A percentile compares a stretch with the other conserved stretches of the same genome.
These are phyloP conservation scores for Rhagoletis pomonella DNA, from an alignment of 1,140 invertebrate species.

Conservation along the genomic window DNA sequence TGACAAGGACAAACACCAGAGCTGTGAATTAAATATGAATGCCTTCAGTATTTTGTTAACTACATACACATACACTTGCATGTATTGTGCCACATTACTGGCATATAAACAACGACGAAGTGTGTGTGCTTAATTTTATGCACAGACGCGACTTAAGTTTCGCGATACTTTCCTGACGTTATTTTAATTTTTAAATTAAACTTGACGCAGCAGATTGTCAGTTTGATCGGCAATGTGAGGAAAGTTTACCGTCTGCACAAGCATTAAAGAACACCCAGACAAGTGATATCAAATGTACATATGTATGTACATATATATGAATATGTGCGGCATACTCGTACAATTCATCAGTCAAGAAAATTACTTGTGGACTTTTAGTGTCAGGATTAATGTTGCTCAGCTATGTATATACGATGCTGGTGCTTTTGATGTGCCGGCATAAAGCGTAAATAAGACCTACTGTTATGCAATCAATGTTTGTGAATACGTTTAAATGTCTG, in stretches of 20 bases:
- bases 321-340: background rate
- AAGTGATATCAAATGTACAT: background rate
- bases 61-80: too few species aligned
- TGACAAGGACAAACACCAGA: background rate
- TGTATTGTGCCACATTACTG: background rate
- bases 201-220: background rate
- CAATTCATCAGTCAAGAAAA: background rate
- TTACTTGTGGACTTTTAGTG: background rate
- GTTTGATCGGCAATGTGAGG: background rate
- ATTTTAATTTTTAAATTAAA: background rate
- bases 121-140: background rate
- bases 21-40: background rate
- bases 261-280: background rate
- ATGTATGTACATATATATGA: background rate
- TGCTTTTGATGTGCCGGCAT: background rate
- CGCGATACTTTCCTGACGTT: background rate
- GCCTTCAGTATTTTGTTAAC: background rate
- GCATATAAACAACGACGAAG: too few species aligned
- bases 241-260: background rate
- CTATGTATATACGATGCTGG: too few species aligned
- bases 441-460: too few species aligned
- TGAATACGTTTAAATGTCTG: too few species aligned
- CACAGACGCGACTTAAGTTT: conserved; percentile 9
- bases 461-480: too few species aligned
- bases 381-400: background rate